These are phyloP conservation scores for Aphelinus certus DNA, from an alignment of 1,140 invertebrate species.

Conservation along the genomic window DNA sequence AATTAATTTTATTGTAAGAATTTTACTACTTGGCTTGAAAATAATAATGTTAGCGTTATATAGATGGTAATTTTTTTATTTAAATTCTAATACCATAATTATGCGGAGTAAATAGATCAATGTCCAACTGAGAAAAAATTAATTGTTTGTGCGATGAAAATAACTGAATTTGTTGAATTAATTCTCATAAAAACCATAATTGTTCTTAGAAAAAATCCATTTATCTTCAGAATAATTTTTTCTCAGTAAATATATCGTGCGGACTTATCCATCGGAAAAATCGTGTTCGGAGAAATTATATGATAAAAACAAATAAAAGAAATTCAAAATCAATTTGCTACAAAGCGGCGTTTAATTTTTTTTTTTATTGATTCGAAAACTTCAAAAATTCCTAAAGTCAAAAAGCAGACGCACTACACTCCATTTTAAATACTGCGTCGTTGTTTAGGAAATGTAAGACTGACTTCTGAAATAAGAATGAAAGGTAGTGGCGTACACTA, in stretches of 20 bases:
- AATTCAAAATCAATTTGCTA: not conserved
- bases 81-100: conserved; percentile 27
- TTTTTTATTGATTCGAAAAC: conserved; percentile 32
- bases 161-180: too few relatives aligned
- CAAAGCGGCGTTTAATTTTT: not conserved
- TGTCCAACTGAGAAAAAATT: conserved; percentile 31
- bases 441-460: conserved; percentile 57
- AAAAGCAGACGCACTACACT: conserved; percentile 9
- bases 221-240: conserved; percentile 26
- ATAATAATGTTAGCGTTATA: conserved; percentile 29
- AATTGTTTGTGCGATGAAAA: not conserved
- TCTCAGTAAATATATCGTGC: not conserved
- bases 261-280: too few relatives aligned
- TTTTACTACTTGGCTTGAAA: conserved; percentile 24
- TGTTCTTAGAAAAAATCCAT: too few relatives aligned
- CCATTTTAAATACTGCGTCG: conserved; percentile 44
- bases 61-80: conserved; percentile 35
- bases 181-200: too few relatives aligned
- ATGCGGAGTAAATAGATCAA: conserved; percentile 11
- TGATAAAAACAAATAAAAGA: conserved; percentile 42
- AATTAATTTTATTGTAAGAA: conserved; percentile 36
- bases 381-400: conserved; percentile 34
- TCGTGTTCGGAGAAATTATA: too few relatives aligned
- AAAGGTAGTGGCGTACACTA: conserved; percentile 36
- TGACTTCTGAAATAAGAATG: conserved; percentile 59